phyloP scores from a whole-genome alignment of 2,888 invertebrate species.

The Branchipolynoe longqiensis region DNA sequence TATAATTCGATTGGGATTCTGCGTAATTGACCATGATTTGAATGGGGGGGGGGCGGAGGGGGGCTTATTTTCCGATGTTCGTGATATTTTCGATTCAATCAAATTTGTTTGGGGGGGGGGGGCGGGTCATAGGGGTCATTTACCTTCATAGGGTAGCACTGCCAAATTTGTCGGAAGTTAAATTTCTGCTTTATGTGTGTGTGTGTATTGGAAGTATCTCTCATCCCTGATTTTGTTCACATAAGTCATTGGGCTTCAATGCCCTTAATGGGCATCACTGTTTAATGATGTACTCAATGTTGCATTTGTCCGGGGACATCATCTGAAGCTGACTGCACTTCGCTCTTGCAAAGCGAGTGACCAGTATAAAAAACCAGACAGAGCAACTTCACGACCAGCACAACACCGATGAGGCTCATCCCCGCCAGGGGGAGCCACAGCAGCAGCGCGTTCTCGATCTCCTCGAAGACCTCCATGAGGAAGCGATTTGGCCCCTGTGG shows the following conservation, averaged over 20 bases:
- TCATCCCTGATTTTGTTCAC: not conserved
- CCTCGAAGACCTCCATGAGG: slow-evolving; percentile 63
- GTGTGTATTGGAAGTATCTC: not conserved
- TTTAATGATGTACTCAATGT: too few relatives aligned
- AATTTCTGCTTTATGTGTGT: not conserved
- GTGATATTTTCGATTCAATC: too few relatives aligned
- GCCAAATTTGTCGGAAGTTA: not conserved
- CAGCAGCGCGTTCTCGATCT: slow-evolving; percentile 61
- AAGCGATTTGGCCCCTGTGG: slow-evolving; percentile 60
- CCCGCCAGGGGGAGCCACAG: slow-evolving; percentile 63
- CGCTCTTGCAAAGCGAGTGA: not conserved
- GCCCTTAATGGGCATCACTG: not conserved
- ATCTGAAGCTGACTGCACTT: not conserved
- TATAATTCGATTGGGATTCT: too few relatives aligned
- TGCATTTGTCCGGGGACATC: slow-evolving; percentile 1
- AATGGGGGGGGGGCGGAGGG: too few relatives aligned
- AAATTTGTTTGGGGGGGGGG: too few relatives aligned
- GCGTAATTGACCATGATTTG: too few relatives aligned
- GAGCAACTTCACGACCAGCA: not conserved
- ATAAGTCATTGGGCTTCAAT: too few relatives aligned
- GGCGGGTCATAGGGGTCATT: not conserved
- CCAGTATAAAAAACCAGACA: slow-evolving; percentile 3
- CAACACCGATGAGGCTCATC: slow-evolving; percentile 41
- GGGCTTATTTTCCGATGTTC: too few relatives aligned
- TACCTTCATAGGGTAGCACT: not conserved